Conservation (phyloP, 2,113 vertebrate species). For the Nothoprocta pentlandii region DNA sequence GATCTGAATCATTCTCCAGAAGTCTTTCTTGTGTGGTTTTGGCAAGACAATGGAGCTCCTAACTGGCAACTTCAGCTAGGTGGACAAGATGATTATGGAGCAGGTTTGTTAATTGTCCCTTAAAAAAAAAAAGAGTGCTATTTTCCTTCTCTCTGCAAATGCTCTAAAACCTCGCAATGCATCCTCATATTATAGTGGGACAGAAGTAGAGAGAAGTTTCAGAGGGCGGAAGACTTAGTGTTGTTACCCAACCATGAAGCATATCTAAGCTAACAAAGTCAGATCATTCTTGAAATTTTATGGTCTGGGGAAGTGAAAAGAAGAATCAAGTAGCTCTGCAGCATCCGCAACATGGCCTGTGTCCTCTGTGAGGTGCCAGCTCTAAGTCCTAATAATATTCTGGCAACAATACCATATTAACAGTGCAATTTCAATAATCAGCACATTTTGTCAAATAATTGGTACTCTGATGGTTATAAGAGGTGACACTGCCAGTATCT, state of each 20-base stretch:
- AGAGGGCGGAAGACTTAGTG: not conserved
- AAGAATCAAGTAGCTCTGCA: not conserved
- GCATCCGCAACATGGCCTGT: not conserved
- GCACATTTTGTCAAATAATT: constrained; percentile 75
- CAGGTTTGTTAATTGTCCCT: not conserved
- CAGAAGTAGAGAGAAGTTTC: not conserved
- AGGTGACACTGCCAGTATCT: constrained; percentile 65
- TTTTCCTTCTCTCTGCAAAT: not conserved
- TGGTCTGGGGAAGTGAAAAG: not conserved
- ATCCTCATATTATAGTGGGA: not conserved
- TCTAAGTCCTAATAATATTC: constrained; percentile 48
- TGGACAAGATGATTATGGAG: not conserved
- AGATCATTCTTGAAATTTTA: not conserved
- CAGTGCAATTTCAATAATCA: constrained; percentile 70
- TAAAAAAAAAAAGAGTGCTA: not conserved
- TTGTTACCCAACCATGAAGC: not conserved
- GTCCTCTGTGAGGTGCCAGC: not conserved
- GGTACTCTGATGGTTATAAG: constrained; percentile 70
- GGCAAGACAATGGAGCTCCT: not conserved
- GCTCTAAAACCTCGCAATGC: not conserved
- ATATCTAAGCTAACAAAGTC: not conserved
- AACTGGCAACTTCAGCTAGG: not conserved
- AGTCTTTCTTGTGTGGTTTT: not conserved
- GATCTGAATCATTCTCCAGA: not conserved
- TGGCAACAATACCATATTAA: constrained; percentile 49